These are phyloP conservation scores for Thalassaphorura encarpata DNA, from an alignment of 1,140 invertebrate genomes.

Conservation along the genomic window DNA sequence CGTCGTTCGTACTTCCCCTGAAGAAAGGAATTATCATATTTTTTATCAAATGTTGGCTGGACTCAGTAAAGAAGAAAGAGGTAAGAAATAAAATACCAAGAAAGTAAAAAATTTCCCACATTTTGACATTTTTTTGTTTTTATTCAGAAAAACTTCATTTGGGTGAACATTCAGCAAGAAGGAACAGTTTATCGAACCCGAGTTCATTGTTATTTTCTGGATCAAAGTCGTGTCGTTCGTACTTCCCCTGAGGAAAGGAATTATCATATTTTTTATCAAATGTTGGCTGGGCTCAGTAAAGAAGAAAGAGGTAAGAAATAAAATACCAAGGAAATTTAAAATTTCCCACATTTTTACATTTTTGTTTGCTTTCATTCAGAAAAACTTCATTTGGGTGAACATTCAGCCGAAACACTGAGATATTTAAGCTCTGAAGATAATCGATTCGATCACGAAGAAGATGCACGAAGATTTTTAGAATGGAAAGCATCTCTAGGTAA, in stretches of 20 bases:
- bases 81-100: conserved; percentile 36
- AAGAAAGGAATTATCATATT: conserved; percentile 93
- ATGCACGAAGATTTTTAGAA: conserved; percentile 63
- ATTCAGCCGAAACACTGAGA: conserved; percentile 58
- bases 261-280: conserved; percentile 96
- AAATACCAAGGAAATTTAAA: background rate
- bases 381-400: conserved; percentile 74
- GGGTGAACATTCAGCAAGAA: conserved; percentile 64
- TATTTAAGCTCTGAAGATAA: conserved; percentile 60
- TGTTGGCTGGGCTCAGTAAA: conserved; percentile 75
- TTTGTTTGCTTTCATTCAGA: conserved; percentile 36
- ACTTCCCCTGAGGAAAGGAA: conserved; percentile 81
- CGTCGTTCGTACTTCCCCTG: conserved; percentile 68
- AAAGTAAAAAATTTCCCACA: background rate
- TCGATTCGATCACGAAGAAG: conserved; percentile 61
- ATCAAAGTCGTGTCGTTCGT: conserved; percentile 69
- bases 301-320: conserved; percentile 62
- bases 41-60: conserved; percentile 95
- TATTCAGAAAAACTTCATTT: conserved; percentile 60
- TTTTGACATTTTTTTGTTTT: background rate
- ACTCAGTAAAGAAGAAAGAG: conserved; percentile 71
- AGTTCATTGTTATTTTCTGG: conserved; percentile 50
- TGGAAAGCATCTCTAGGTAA: conserved; percentile 78
- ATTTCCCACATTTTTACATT: background rate
- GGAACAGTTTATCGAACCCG: conserved; percentile 67